Base-by-base conservation (phyloP, 2,113 vertebrate species). In the Pluvianellus socialis region DNA sequence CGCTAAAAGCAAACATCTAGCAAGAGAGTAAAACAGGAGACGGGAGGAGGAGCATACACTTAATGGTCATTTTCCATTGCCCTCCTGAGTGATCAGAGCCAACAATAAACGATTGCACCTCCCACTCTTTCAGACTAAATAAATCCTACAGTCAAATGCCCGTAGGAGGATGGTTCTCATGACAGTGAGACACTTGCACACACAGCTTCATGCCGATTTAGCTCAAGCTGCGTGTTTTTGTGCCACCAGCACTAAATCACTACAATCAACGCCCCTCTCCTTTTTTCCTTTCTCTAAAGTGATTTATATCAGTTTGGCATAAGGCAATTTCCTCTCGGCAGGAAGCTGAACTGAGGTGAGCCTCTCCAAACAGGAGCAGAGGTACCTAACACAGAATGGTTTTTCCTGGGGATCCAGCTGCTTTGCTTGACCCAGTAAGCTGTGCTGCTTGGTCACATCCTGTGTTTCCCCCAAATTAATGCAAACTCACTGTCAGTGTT, bases 181-280 rank as follows among this genome's bases (percentile, higher is more conserved):
- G 92, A 79, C 91, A 95, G 32, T 45, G 66, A 95, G 77, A 88
- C 89, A 70, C 73, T 94, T 88, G 91, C 90, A 95, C 79, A 91
- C 58, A 52, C 70, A 82, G 88, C 72, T 89, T 76, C 89, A 79
- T 74, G 62, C 80, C 87, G 92, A 53, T 85, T 72, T 87, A 80
- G 87, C 95, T 92, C 87, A 88, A 71, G 77, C 84, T 79, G 87
- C 0, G 0, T 76, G 55, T 6, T 90, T 95, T 61, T 91, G 84
- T 92, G 81, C 94, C 91, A 95, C 79, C 79, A 89, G 59, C 67
- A 66, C 79, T 95, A 96, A 92, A 96, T 94, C 93, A 83, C 15
- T 73, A 77, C 81, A 63, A 35, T 82, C 67, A 68, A 89, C 88
- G 81, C 62, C 84, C 38, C 30, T 94, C 71, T 75, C 49, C 53